Conservation (phyloP, 2,113 vertebrate genomes). For the Ptilorrhoa leucosticta region DNA sequence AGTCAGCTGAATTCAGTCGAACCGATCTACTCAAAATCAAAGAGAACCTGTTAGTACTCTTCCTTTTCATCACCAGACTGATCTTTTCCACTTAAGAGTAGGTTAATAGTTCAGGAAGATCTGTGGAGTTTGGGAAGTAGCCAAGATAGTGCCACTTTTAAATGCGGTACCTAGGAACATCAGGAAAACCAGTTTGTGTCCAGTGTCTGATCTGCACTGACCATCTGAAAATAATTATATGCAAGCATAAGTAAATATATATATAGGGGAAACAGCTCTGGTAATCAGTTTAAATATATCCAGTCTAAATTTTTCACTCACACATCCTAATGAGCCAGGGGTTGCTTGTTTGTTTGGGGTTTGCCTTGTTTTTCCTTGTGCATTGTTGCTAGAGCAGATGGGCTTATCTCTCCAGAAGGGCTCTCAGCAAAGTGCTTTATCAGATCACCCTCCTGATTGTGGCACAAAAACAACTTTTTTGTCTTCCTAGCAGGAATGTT, state of each 20-base stretch:
- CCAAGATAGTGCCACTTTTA: neutral
- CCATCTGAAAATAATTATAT: neutral
- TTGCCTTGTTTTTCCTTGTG: neutral
- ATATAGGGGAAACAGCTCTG: neutral
- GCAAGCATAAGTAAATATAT: neutral
- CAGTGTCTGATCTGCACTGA: neutral
- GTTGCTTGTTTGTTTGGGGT: conserved; percentile 24
- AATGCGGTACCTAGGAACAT: neutral
- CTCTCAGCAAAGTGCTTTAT: conserved; percentile 34
- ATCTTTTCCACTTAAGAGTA: neutral
- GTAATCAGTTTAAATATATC: neutral
- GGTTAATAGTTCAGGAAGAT: conserved; percentile 22
- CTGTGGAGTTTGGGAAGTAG: neutral
- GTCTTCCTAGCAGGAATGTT: neutral
- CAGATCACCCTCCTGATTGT: conserved; percentile 6
- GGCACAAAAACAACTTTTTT: neutral
- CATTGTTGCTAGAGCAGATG: conserved; percentile 49
- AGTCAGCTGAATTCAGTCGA: neutral
- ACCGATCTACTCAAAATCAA: neutral
- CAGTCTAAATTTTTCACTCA: neutral
- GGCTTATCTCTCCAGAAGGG: conserved; percentile 34
- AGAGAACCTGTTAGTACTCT: neutral
- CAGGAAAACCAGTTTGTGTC: neutral
- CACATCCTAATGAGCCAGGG: neutral
- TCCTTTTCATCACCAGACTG: conserved; percentile 30